A percentile compares a stretch with the other conserved stretches of the same genome.
phyloP scores from a whole-genome alignment of 2,797 vertebrate genomes.

The Microctenopoma steveboyesi region DNA sequence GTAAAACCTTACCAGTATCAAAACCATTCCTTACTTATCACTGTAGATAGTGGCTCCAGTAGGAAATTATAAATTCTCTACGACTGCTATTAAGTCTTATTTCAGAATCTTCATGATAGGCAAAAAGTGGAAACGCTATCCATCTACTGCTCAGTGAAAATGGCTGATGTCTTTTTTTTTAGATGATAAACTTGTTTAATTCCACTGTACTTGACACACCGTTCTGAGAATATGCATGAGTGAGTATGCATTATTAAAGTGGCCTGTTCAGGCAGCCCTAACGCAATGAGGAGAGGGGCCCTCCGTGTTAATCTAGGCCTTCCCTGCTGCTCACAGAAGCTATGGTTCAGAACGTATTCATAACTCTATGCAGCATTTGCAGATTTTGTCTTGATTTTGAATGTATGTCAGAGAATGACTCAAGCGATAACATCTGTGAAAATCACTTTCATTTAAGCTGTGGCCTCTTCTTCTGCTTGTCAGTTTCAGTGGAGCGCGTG shows the following conservation, averaged over 20 bases:
- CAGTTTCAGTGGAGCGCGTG: background rate
- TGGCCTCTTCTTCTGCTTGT: no score
- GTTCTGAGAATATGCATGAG: conserved; percentile 77
- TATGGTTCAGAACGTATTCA: conserved; percentile 64
- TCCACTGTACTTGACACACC: conserved; percentile 73
- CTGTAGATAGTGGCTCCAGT: conserved; percentile 53
- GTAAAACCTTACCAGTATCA: conserved; percentile 27
- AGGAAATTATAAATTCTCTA: conserved; percentile 64
- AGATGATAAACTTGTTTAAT: conserved; percentile 83
- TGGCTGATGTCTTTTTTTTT: conserved; percentile 69
- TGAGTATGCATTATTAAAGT: conserved; percentile 82
- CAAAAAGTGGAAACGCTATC: conserved; percentile 42
- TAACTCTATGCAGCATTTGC: conserved; percentile 64
- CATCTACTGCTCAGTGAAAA: conserved; percentile 50
- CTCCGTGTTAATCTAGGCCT: conserved; percentile 73
- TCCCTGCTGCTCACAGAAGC: conserved; percentile 59
- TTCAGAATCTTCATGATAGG: conserved; percentile 63
- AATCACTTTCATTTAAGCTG: no score
- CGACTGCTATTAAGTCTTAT: conserved; percentile 60
- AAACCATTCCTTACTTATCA: conserved; percentile 48
- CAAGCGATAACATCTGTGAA: no score
- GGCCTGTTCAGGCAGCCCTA: conserved; percentile 62
- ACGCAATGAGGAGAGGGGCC: conserved; percentile 63
- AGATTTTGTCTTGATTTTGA: conserved; percentile 53
- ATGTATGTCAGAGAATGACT: background rate